Evolutionary conservation across 2,113 vertebrate genomes (phyloP), one percentile per base, ranked within the genome.

Genomic region (Leptodactylus fuscus): DNA sequence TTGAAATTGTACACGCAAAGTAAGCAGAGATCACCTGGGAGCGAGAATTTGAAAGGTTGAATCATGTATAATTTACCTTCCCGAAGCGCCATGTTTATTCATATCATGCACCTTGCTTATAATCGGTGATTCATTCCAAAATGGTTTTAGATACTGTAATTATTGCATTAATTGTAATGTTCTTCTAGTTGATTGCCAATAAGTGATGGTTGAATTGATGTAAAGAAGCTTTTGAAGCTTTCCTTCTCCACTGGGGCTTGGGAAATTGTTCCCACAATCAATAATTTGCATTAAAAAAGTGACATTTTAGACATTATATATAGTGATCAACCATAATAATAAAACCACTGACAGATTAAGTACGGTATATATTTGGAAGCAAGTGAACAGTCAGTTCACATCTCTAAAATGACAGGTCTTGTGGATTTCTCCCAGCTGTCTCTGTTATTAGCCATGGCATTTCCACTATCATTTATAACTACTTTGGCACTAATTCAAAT

Each of bases 81-180:
- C 67, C 44, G 12, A 36, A 41, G 27, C 65, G 10, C 53, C 70
- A 75, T 83, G 82, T 83, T 75, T 83, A 75, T 83, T 83, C 71
- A 83, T 83, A 75, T 46, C 49, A 12, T 62, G 70, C 82, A 76
- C 82, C 82, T 75, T 75, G 82, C 70, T 60, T 62, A 75, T 83
- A 83, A 75, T 83, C 55, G 71, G 71, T 48, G 53, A 46, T 27
- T 83, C 70, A 75, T 75, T 75, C 36, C 18, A 27, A 74, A 83
- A 83, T 75, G 71, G 82, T 46, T 83, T 62, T 29, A 75, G 49
- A 75, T 74, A 75, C 71, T 73, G 69, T 74, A 74, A 75, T 83
- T 75, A 75, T 76, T 60, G 82, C 53, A 83, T 60, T 83, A 83
- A 83, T 83, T 83, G 82, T 58, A 75, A 83, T 75, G 70, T 60